A percentile compares a stretch with the other conserved stretches of the same genome.
These are phyloP conservation scores for Pheucticus melanocephalus DNA, from an alignment of 2,113 vertebrate species.

Conservation along the genomic window DNA sequence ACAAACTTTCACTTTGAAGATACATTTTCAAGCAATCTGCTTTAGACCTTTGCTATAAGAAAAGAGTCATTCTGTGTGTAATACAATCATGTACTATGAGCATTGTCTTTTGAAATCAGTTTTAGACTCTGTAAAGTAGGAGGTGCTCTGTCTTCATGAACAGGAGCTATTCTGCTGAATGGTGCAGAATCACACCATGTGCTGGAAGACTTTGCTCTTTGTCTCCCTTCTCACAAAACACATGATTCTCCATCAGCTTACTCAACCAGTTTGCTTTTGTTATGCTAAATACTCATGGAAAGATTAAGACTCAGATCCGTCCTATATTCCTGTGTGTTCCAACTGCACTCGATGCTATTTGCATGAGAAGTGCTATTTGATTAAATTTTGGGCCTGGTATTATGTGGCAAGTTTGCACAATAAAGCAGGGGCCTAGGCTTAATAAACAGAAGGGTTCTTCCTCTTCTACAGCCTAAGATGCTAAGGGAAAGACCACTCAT, in stretches of 20 bases:
- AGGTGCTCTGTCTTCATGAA: background rate
- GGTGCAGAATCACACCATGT: background rate
- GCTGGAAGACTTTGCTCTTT: background rate
- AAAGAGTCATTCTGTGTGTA: background rate
- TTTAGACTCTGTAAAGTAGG: background rate
- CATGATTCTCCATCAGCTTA: background rate
- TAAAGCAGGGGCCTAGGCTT: background rate
- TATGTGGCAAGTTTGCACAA: background rate
- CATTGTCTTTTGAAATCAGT: background rate
- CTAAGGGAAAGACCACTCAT: background rate
- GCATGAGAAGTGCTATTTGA: background rate
- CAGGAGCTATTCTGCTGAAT: background rate
- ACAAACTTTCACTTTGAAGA: background rate
- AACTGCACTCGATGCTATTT: background rate
- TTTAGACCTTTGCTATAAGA: background rate
- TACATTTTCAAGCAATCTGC: background rate
- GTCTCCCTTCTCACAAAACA: background rate
- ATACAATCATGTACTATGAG: background rate
- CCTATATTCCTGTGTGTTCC: background rate
- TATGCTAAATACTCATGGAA: conserved; percentile 10
- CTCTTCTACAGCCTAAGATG: background rate
- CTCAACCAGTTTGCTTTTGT: conserved; percentile 22
- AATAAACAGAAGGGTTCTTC: background rate
- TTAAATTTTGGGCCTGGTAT: background rate
- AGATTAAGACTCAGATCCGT: background rate